Percentiles rank a stretch among this genome's conserved stretches.
Evolutionary conservation across 2,888 invertebrate genomes (phyloP).

Genomic region (Acanthococcus lagerstroemiae): DNA sequence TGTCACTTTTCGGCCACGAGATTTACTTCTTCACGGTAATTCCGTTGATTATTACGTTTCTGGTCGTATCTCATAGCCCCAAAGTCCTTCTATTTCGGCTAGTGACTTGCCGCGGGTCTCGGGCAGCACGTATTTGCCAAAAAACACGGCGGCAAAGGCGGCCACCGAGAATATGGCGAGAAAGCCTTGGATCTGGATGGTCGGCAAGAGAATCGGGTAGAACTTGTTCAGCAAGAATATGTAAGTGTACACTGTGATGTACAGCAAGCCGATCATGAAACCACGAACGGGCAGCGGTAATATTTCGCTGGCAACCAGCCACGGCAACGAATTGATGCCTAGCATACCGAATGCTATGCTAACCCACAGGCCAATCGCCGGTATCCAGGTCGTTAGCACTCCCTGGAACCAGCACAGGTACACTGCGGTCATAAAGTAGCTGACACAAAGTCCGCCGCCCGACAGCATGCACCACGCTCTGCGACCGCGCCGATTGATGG

Average conservation of each 20-base stretch:
- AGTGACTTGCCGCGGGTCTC: slow-evolving; percentile 60
- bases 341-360: slow-evolving; percentile 64
- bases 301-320: not conserved
- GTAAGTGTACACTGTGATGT: slow-evolving; percentile 56
- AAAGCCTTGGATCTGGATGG: slow-evolving; percentile 48
- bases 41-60: too few relatives aligned
- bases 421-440: slow-evolving; percentile 45
- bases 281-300: not conserved
- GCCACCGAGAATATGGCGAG: slow-evolving; percentile 53
- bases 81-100: slow-evolving; percentile 57
- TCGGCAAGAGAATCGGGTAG: slow-evolving; percentile 49
- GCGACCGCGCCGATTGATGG: slow-evolving; percentile 54
- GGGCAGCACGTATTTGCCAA: slow-evolving; percentile 52
- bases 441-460: slow-evolving; percentile 52
- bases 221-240: slow-evolving; percentile 61
- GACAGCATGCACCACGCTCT: slow-evolving; percentile 55
- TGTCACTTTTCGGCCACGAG: too few relatives aligned
- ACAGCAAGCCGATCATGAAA: slow-evolving; percentile 42
- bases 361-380: slow-evolving; percentile 52
- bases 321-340: slow-evolving; percentile 49
- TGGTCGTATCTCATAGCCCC: too few relatives aligned
- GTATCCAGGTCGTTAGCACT: slow-evolving; percentile 42
- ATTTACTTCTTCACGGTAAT: too few relatives aligned
- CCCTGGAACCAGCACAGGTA: slow-evolving; percentile 38
- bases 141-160: slow-evolving; percentile 51